Percentiles rank a stretch among this genome's conserved stretches.
Evolutionary conservation across 1,140 invertebrate genomes (phyloP).

Genomic region (Eupristina koningsbergeri): DNA sequence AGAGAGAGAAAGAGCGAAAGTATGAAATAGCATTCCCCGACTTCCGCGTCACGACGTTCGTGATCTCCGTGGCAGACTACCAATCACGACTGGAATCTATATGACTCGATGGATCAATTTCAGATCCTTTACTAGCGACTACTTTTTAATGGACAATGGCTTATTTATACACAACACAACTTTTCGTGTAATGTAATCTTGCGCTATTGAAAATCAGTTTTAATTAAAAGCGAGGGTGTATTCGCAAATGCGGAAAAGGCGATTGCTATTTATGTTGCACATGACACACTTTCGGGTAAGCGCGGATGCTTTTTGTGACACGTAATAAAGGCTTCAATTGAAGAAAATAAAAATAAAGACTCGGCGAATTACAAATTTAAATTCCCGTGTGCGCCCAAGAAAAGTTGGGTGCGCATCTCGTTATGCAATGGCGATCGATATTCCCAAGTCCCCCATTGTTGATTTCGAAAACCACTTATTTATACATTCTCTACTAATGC

Average conservation of each 20-base stretch:
- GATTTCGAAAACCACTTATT: not conserved
- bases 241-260: not conserved
- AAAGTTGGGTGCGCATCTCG: not conserved
- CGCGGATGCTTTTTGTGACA: not conserved
- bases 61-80: constrained; percentile 39
- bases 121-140: not conserved
- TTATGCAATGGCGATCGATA: not conserved
- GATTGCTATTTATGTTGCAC: not conserved
- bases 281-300: not conserved
- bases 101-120: constrained; percentile 29
- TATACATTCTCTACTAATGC: not conserved
- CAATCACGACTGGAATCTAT: constrained; percentile 42
- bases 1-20: not conserved
- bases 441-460: too few species aligned
- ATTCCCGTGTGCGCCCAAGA: not conserved
- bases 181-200: not conserved
- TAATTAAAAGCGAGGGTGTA: not conserved
- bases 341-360: not conserved
- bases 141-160: not conserved
- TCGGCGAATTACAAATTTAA: too few species aligned
- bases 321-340: not conserved
- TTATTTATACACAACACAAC: constrained; percentile 8
- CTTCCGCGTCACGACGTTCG: constrained; percentile 54
- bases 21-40: constrained; percentile 22
- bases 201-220: not conserved